Conservation (phyloP, 1,140 invertebrate genomes). For the Leptopilina clavipes region DNA sequence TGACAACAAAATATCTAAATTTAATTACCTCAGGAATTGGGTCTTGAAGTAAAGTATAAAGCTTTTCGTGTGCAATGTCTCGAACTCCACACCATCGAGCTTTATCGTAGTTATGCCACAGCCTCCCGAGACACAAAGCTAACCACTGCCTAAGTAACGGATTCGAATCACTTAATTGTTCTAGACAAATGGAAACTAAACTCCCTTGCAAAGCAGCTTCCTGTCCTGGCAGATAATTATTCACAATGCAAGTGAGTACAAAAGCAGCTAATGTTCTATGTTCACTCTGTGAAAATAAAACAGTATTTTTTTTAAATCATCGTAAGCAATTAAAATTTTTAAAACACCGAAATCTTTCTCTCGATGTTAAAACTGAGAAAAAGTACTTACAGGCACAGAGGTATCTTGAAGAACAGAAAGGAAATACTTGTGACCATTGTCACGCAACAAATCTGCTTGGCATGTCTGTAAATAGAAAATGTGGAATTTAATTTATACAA, state of each 20-base stretch:
- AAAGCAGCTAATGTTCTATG: slow-evolving; percentile 93
- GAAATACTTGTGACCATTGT: slow-evolving; percentile 97
- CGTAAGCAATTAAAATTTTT: neutral
- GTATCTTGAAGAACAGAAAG: slow-evolving; percentile 90
- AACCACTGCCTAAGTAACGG: slow-evolving; percentile 91
- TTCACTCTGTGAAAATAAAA: slow-evolving; percentile 80
- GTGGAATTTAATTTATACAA: neutral
- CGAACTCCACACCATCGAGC: slow-evolving; percentile 96
- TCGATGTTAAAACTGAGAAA: neutral
- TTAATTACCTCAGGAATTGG: slow-evolving; percentile 85
- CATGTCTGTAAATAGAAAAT: slow-evolving; percentile 80
- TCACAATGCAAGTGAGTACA: slow-evolving; percentile 93
- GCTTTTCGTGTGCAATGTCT: slow-evolving; percentile 96
- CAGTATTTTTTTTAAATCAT: slow-evolving; percentile 31
- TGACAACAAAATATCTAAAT: slow-evolving; percentile 18
- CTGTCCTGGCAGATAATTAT: slow-evolving; percentile 90
- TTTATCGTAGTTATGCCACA: slow-evolving; percentile 95
- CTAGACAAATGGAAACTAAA: slow-evolving; percentile 91
- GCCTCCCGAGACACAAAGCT: slow-evolving; percentile 92
- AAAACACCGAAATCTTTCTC: neutral
- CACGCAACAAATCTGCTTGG: slow-evolving; percentile 95
- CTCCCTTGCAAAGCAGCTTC: slow-evolving; percentile 90
- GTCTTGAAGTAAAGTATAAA: slow-evolving; percentile 87
- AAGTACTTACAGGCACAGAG: slow-evolving; percentile 82
- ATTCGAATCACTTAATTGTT: slow-evolving; percentile 82